Base-by-base conservation (phyloP, 2,797 vertebrate genomes). In the Gila robusta region DNA sequence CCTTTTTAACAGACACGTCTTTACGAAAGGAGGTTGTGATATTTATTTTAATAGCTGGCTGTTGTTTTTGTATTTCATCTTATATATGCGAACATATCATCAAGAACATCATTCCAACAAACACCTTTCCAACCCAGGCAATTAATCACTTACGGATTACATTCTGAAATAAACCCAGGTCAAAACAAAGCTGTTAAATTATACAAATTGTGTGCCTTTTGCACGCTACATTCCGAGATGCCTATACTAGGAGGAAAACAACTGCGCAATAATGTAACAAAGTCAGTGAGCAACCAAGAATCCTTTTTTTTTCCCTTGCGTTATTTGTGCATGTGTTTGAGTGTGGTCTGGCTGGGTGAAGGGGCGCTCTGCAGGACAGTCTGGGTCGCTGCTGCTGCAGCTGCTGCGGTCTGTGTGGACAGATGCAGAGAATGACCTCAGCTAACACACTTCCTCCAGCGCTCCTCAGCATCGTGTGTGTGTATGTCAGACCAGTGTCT, bases 401-500 rank as follows among this genome's bases (percentile, higher is more conserved):
- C 74, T 77, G 80, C 49, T 11, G 3, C 1, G 0, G 32, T 59
- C 41, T 72, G 49, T 37, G 71, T 66, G 71, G 41, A 84, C 35
- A 78, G 44, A 84, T 78, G 19, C 47, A 69, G 47, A 23, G 37
- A 79, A 9, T 79, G 39, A 72, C 77, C 66, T 79, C 66, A n/a
- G 19, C 66, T 62, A 49, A 64, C 35, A 70, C 35, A 79, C 28
- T 23, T 35, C n/a, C 28, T 17, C 81, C 37, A 35, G 39, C 5
- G 21, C 54, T 73, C 54, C 12, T 74, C 56, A 17, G 56, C 41
- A 66, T 83, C 14, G 4, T 26, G 5, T n/a, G 35, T 52, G 62
- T 52, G 67, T 81, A 73, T 67, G 67, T 86, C 59, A 39, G 19
- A 79, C 35, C 54, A 23, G 52, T 17, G 47, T 23, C 54, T 66